Evolutionary conservation across 2,888 invertebrate genomes (phyloP), one percentile per base, ranked within the genome.

Genomic region (Noctua pronuba): DNA sequence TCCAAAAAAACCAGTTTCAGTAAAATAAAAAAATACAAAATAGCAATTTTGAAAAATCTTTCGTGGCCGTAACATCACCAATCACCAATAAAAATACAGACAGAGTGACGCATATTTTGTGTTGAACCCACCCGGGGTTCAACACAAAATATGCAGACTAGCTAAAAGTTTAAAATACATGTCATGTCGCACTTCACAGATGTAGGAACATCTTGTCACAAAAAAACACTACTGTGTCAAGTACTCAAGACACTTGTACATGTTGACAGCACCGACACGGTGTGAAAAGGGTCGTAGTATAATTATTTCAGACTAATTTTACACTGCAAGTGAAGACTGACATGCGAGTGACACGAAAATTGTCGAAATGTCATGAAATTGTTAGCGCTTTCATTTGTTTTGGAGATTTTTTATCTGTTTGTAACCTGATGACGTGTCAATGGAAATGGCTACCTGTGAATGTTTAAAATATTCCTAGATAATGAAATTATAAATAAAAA

Each of bases 211-310:
- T 35, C n/a, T 67, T 68, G 76, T 46, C 44, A 83, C 71, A 76
- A 60, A 85, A 80, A 84, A 52, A 28, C 31, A 16, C 58, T 31
- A 62, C 65, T 73, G 67, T 85, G 46, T 75, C 75, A 81, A 5
- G 62, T 35, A 62, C 62, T 62, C 10, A 31, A 31, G 38, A 49
- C 67, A 60, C n/a, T 66, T 81, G 71, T 65, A n/a, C n/a, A 71
- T 66, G 86, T 62, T 77, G 86, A 85, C 82, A 85, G 72, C 68
- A 46, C 18, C 41, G 55, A 79, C 72, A 75, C 38, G 41, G 73
- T 78, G 74, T 84, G 74, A 65, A 74, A 75, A 83, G 68, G 67
- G 64, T 82, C 69, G 55, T 62, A 35, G 41, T 66, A 21, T 76
- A 49, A 75, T 82, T 85, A 81, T 71, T 71, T 75, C 28, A 35